Conservation (phyloP, 1,140 invertebrate genomes). For the Maconellicoccus hirsutus region DNA sequence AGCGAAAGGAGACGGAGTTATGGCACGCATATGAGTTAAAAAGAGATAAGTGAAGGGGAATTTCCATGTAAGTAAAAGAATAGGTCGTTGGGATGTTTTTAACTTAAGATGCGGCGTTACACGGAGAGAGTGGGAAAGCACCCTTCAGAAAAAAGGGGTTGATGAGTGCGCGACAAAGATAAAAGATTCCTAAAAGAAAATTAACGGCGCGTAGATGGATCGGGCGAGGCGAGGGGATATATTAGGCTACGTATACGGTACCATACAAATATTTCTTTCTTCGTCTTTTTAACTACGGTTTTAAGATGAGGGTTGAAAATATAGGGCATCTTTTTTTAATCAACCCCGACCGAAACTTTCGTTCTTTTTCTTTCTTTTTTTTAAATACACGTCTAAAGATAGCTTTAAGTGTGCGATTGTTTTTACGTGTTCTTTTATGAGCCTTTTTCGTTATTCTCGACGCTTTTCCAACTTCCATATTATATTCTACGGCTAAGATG, state of each 20-base stretch:
- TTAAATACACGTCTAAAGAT: constrained; percentile 14
- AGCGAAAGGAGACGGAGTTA: constrained; percentile 10
- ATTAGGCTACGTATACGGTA: constrained; percentile 19
- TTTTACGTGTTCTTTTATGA: too few relatives aligned
- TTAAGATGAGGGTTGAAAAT: constrained; percentile 17
- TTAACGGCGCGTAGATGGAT: neutral
- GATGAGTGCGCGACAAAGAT: constrained; percentile 25
- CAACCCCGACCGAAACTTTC: constrained; percentile 12
- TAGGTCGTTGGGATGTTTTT: constrained; percentile 25
- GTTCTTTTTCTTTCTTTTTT: constrained; percentile 11
- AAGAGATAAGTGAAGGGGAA: constrained; percentile 15
- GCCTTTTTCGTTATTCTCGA: too few relatives aligned
- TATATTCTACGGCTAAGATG: too few relatives aligned
- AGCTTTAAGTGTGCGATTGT: neutral
- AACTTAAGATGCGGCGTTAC: constrained; percentile 17
- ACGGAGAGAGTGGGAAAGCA: constrained; percentile 13
- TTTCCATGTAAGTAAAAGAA: constrained; percentile 28
- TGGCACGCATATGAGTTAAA: constrained; percentile 15
- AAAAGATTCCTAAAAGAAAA: constrained; percentile 27
- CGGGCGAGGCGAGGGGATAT: neutral
- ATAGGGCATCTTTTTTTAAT: constrained; percentile 21
- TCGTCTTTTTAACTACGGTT: constrained; percentile 21
- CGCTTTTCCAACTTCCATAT: too few relatives aligned
- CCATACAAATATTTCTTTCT: constrained; percentile 22
- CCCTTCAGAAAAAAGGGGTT: constrained; percentile 24